Evolutionary conservation across 2,888 invertebrate genomes (phyloP).

Genomic region (Drosophila pseudotakahashii): DNA sequence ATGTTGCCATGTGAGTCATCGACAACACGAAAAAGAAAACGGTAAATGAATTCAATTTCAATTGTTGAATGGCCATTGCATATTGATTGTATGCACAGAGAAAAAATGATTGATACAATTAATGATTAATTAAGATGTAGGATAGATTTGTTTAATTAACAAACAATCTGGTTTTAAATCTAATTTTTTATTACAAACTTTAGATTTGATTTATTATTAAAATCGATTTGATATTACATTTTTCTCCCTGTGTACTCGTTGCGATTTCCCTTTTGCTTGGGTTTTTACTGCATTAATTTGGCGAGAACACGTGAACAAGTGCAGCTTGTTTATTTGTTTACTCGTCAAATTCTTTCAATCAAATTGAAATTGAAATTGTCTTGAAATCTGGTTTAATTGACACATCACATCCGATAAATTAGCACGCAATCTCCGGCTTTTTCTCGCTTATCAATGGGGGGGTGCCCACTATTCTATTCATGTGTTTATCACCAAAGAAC

Average conservation of each 20-base stretch:
- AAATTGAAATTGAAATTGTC: conserved; percentile 12
- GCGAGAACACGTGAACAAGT: conserved; percentile 17
- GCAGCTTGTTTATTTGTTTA: conserved; percentile 13
- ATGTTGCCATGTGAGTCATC: conserved; percentile 55
- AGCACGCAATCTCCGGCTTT: conserved; percentile 23
- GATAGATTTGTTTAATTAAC: too few species aligned
- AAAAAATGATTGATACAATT: background rate
- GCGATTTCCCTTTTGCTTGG: conserved; percentile 30
- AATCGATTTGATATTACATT: background rate
- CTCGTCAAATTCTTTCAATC: background rate
- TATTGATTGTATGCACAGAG: conserved; percentile 16
- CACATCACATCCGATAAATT: conserved; percentile 12
- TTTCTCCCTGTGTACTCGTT: conserved; percentile 2
- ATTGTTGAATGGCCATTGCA: conserved; percentile 37
- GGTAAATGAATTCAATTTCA: conserved; percentile 25
- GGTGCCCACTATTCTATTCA: background rate
- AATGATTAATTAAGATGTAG: too few species aligned
- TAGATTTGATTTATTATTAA: background rate
- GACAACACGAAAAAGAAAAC: conserved; percentile 21
- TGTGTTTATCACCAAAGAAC: conserved; percentile 45
- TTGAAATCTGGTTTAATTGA: conserved; percentile 5
- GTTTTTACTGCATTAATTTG: conserved; percentile 5
- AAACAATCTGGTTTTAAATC: too few species aligned
- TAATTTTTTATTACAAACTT: too few species aligned
- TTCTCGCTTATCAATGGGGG: conserved; percentile 8